phyloP scores from a whole-genome alignment of 2,888 invertebrate species.

The Steinernema carpocapsae region DNA sequence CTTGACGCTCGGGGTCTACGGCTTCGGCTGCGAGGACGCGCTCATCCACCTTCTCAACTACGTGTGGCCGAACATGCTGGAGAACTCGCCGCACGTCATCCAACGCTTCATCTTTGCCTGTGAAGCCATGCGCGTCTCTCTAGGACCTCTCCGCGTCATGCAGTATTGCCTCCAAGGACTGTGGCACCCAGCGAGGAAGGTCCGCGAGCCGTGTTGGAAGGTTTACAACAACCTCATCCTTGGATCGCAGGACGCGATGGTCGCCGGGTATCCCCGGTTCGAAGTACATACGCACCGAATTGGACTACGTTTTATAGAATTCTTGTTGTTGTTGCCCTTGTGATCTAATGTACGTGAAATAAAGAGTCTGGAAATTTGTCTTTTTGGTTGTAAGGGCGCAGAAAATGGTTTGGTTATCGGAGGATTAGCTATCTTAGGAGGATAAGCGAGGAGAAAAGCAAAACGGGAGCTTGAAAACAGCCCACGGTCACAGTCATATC shows the following conservation, averaged over 20 bases:
- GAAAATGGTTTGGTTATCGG: no score
- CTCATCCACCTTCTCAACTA: constrained; percentile 93
- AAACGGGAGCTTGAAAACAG: no score
- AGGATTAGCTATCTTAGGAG: no score
- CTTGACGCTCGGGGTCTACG: constrained; percentile 96
- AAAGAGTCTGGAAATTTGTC: no score
- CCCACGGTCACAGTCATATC: no score
- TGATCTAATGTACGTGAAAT: background rate
- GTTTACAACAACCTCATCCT: constrained; percentile 95
- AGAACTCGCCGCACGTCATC: constrained; percentile 98
- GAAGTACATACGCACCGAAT: constrained; percentile 86
- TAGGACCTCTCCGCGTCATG: constrained; percentile 88
- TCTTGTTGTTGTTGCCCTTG: constrained; percentile 63
- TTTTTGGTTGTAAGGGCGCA: no score
- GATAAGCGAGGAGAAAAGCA: no score
- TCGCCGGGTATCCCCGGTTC: constrained; percentile 95
- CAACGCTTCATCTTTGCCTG: constrained; percentile 99
- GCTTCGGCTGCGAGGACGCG: constrained; percentile 93
- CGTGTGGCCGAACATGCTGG: constrained; percentile 99
- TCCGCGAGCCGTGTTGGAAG: constrained; percentile 99
- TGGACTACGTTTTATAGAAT: constrained; percentile 83
- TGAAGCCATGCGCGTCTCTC: constrained; percentile 92
- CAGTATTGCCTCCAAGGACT: constrained; percentile 96
- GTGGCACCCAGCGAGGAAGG: constrained; percentile 98
- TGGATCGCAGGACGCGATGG: constrained; percentile 93